A percentile compares a stretch with the other conserved stretches of the same genome.
Evolutionary conservation across 2,113 vertebrate genomes (phyloP).

Genomic region (Pseudois nayaur): DNA sequence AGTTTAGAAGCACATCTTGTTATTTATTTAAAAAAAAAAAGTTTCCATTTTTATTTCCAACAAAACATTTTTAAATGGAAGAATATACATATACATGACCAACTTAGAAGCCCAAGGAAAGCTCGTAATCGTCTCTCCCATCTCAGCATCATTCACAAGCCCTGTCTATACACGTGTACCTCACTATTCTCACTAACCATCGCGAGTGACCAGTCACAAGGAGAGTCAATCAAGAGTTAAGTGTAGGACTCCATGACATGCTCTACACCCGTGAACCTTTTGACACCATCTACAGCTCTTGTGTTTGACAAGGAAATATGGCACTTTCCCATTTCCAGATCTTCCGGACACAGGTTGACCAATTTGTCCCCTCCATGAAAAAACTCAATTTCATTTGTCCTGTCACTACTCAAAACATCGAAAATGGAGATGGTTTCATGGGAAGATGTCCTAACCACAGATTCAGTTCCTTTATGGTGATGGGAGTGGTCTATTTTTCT

Average conservation of each 20-base stretch:
- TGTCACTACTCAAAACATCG: not conserved
- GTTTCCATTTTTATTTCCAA: not conserved
- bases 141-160: not conserved
- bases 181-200: not conserved
- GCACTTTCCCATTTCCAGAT: not conserved
- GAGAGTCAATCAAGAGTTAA: not conserved
- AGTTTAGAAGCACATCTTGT: not conserved
- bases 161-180: no score
- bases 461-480: not conserved
- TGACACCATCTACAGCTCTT: not conserved
- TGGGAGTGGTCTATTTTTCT: not conserved
- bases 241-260: not conserved
- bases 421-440: not conserved
- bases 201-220: not conserved
- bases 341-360: not conserved
- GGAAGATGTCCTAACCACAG: not conserved
- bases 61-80: not conserved
- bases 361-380: not conserved
- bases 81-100: not conserved
- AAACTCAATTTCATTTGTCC: not conserved
- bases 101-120: not conserved
- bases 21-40: not conserved
- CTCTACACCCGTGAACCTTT: not conserved
- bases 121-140: not conserved
- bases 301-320: not conserved